Percentiles rank a stretch among this genome's conserved stretches.
phyloP scores from a whole-genome alignment of 2,888 invertebrate genomes.

The Spodoptera picta region DNA sequence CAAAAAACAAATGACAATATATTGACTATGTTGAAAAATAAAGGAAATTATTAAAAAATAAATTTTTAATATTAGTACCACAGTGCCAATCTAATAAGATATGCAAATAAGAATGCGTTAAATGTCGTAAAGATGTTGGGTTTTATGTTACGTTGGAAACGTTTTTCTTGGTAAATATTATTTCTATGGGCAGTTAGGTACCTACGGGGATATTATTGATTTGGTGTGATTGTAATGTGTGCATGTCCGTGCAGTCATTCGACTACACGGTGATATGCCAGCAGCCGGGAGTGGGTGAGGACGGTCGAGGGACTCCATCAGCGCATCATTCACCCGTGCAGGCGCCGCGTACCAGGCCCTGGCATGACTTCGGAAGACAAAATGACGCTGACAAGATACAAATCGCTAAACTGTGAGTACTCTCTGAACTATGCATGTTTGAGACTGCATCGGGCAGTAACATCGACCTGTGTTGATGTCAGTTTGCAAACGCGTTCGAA shows the following conservation, averaged over 20 bases:
- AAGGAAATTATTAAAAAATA: conserved; percentile 5
- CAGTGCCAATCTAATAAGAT: conserved; percentile 35
- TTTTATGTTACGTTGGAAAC: conserved; percentile 9
- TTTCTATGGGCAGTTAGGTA: background rate
- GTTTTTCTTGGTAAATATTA: conserved; percentile 4
- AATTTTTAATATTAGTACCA: conserved; percentile 8
- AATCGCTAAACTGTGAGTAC: conserved; percentile 98
- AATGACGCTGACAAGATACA: conserved; percentile 98
- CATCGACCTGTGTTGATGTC: conserved; percentile 18
- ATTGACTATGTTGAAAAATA: background rate
- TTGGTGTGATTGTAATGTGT: conserved; percentile 5
- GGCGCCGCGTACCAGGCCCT: conserved; percentile 93
- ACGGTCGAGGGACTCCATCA: conserved; percentile 89
- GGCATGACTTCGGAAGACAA: conserved; percentile 98
- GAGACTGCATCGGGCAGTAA: conserved; percentile 4
- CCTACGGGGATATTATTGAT: background rate
- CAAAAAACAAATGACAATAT: conserved; percentile 33
- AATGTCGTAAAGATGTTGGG: conserved; percentile 17
- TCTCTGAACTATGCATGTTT: conserved; percentile 37
- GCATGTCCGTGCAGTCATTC: conserved; percentile 91
- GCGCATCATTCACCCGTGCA: conserved; percentile 89
- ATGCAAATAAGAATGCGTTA: conserved; percentile 40
- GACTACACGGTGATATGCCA: conserved; percentile 97
- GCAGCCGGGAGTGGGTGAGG: conserved; percentile 87
- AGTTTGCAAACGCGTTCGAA: conserved; percentile 31